phyloP scores from a whole-genome alignment of 2,797 vertebrate species.

The Brotula barbata region DNA sequence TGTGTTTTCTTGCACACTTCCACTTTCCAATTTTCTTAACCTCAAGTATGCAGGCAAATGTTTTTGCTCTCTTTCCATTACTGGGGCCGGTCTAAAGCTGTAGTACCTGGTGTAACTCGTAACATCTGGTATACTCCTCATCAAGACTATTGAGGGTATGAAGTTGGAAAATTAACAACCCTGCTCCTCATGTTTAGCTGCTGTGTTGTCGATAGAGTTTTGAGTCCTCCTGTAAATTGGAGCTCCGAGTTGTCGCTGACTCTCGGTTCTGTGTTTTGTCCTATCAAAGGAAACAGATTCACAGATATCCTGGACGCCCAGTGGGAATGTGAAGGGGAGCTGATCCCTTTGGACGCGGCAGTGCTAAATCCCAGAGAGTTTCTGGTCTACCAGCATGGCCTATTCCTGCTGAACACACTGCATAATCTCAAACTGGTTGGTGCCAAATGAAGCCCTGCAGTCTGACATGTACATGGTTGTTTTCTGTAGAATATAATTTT shows the following conservation, averaged over 20 bases:
- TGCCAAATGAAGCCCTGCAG: neutral
- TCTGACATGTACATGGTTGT: neutral
- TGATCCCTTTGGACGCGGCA: slow-evolving; percentile 67
- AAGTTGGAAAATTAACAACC: neutral
- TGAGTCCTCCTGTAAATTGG: neutral
- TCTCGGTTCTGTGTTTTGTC: slow-evolving; percentile 25
- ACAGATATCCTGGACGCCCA: slow-evolving; percentile 75
- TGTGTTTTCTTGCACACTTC: neutral
- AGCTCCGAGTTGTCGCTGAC: neutral
- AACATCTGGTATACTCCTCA: no score
- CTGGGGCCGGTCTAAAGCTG: no score
- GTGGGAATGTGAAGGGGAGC: slow-evolving; percentile 75
- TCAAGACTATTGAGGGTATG: no score
- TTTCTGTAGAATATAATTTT: neutral
- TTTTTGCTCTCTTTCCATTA: no score
- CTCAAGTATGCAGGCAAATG: slow-evolving; percentile 1
- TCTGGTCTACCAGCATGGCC: slow-evolving; percentile 83
- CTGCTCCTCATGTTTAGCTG: neutral
- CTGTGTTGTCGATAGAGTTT: neutral
- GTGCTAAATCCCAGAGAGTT: slow-evolving; percentile 83
- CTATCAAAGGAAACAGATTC: slow-evolving; percentile 63
- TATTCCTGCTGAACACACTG: slow-evolving; percentile 80
- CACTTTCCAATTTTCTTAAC: neutral
- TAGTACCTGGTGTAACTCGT: no score
- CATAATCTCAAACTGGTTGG: slow-evolving; percentile 74